phyloP scores from a whole-genome alignment of 2,888 invertebrate genomes.

The Lithosia quadra region DNA sequence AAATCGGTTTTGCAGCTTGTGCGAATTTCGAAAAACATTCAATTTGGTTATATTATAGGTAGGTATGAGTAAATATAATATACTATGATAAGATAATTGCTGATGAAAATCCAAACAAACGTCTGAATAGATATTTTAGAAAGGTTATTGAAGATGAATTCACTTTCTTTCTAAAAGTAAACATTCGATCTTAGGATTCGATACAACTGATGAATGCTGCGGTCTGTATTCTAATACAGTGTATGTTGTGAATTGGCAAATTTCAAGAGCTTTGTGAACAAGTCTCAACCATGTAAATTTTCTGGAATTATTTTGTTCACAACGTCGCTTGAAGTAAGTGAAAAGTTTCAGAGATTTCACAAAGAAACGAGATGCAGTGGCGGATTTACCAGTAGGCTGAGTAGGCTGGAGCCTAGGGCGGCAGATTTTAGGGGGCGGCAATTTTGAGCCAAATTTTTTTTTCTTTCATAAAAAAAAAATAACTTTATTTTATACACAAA shows the following conservation, averaged over 20 bases:
- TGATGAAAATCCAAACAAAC: no score
- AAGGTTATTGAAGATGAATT: neutral
- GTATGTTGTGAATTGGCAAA: neutral
- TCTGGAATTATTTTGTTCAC: constrained; percentile 2
- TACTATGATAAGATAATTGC: no score
- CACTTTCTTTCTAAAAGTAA: no score
- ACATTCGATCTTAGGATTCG: neutral
- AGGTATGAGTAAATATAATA: no score
- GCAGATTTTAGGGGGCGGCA: no score
- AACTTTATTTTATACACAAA: no score
- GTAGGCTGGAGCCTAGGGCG: no score
- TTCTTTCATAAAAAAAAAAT: no score
- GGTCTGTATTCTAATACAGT: neutral
- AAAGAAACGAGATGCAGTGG: neutral
- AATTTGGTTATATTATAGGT: no score
- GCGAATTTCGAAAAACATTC: constrained; percentile 28
- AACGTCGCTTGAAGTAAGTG: neutral
- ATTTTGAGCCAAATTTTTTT: no score
- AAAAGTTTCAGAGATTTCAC: neutral
- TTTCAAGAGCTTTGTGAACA: constrained; percentile 4
- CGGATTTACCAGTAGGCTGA: no score
- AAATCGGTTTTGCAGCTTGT: constrained; percentile 41
- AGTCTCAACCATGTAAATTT: neutral
- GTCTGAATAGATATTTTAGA: no score
- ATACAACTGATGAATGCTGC: neutral